Base-by-base conservation (phyloP, 2,888 invertebrate species). In the Ligdia adustata region DNA sequence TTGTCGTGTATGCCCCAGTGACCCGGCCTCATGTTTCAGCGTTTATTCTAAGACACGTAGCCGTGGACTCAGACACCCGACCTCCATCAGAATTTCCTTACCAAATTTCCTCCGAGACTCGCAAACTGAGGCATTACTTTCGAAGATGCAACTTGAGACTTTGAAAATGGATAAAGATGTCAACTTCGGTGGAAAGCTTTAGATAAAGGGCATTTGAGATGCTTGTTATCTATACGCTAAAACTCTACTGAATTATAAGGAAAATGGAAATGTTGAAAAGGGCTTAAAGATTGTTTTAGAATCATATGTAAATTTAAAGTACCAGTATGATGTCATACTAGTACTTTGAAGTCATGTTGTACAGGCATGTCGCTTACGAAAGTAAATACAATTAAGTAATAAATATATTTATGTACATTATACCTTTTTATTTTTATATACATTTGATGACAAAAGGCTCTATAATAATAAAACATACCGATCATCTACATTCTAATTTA, bases 1-100 rank as follows among this genome's bases (percentile, higher is more conserved):
- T 26, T 32, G 38, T 14, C 20, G 48, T 16, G 27, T 51, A 55
- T 48, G 55, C 47, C 57, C 56, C 39, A 50, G 52, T 61, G 54
- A 61, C 60, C 57, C 33, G 43, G 28, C 52, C 52, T 57, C 55
- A 52, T 49, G 46, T 55, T 49, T 57, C 50, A 50, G 43, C 54
- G 51, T 52, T 60, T 63, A 63, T 63, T 63, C 61, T 58, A 51
- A 50, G 57, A 48, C 61, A 61, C 58, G 61, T 55, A 42, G 53
- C 32, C 50, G 50, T 35, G 44, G 38, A 46, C 44, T 33, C 43
- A 41, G 52, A 58, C 52, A 60, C 49, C 49, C 57, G 57, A 60
- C 52, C 55, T 55, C 54, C 45, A 52, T 55, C 52, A 58, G 55
- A 52, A 61, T 61, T 61, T 63, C 51, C 57, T 57, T 61, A 56